Percentiles rank a stretch among this genome's conserved stretches.
These are phyloP conservation scores for Hypotaenidia okinawae DNA, from an alignment of 2,797 vertebrate species.

Conservation along the genomic window DNA sequence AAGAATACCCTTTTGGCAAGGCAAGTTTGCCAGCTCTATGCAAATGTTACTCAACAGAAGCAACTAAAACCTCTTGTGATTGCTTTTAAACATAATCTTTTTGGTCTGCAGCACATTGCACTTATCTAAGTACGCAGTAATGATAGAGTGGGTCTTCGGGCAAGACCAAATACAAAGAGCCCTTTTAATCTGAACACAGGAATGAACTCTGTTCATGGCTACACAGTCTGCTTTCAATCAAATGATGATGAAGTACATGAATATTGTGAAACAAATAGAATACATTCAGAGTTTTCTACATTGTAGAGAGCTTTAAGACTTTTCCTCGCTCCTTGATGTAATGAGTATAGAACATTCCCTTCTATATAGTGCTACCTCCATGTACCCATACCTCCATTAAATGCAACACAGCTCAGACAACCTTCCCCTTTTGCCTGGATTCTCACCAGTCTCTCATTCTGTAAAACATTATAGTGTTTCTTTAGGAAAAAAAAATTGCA, in stretches of 20 bases:
- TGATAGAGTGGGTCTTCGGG: conserved; percentile 58
- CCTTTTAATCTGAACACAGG: conserved; percentile 60
- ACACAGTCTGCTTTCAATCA: conserved; percentile 35
- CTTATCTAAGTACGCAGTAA: conserved; percentile 23
- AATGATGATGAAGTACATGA: not conserved
- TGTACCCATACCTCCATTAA: not conserved
- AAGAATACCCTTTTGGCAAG: conserved; percentile 42
- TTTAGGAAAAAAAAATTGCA: conserved; percentile 60
- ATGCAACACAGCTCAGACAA: conserved; percentile 7
- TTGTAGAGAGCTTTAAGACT: conserved; percentile 11
- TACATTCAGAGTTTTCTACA: conserved; percentile 38
- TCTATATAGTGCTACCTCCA: conserved; percentile 24
- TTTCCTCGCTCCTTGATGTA: not conserved
- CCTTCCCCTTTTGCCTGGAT: not conserved
- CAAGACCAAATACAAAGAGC: conserved; percentile 65
- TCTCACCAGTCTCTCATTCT: conserved; percentile 25
- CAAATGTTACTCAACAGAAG: conserved; percentile 56
- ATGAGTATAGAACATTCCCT: conserved; percentile 25
- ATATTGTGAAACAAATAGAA: conserved; percentile 19
- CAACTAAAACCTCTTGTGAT: conserved; percentile 44
- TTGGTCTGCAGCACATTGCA: conserved; percentile 74
- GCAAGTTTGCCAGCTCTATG: conserved; percentile 31
- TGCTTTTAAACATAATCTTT: conserved; percentile 69
- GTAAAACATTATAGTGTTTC: conserved; percentile 28
- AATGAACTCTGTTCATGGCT: conserved; percentile 9